A percentile compares a stretch with the other conserved stretches of the same genome.
Evolutionary conservation across 2,113 vertebrate genomes (phyloP).

Genomic region (Parus major): DNA sequence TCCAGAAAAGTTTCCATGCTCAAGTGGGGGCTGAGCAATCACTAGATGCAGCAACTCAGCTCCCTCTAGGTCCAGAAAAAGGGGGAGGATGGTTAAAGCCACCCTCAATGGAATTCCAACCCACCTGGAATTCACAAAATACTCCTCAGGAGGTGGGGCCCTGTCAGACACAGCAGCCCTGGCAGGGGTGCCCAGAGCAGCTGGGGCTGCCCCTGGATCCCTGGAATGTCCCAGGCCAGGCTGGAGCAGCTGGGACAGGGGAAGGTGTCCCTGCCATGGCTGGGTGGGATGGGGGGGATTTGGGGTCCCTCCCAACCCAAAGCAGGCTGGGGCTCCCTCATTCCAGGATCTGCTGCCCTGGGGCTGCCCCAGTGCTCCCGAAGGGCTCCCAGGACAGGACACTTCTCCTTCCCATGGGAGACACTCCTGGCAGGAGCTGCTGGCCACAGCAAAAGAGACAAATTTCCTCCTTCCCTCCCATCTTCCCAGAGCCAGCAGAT

Average conservation of each 20-base stretch:
- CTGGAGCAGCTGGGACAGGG: neutral
- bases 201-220: neutral
- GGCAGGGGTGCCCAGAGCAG: neutral
- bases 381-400: too few species aligned
- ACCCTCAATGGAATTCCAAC: rapidly evolving
- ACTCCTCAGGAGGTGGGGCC: rapidly evolving
- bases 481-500: neutral
- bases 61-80: neutral
- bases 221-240: neutral
- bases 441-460: neutral
- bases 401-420: neutral
- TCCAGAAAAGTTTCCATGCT: rapidly evolving
- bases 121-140: rapidly evolving
- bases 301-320: rapidly evolving
- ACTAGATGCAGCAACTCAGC: rapidly evolving
- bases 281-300: rapidly evolving
- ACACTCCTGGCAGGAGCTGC: neutral
- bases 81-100: neutral
- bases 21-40: neutral
- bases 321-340: neutral
- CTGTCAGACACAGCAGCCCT: rapidly evolving
- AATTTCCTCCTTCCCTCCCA: neutral
- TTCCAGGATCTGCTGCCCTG: neutral
- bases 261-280: neutral
- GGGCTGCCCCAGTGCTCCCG: neutral